Percentiles rank a stretch among this genome's conserved stretches.
Evolutionary conservation across 2,888 invertebrate genomes (phyloP).

Genomic region (Deilephila elpenor): DNA sequence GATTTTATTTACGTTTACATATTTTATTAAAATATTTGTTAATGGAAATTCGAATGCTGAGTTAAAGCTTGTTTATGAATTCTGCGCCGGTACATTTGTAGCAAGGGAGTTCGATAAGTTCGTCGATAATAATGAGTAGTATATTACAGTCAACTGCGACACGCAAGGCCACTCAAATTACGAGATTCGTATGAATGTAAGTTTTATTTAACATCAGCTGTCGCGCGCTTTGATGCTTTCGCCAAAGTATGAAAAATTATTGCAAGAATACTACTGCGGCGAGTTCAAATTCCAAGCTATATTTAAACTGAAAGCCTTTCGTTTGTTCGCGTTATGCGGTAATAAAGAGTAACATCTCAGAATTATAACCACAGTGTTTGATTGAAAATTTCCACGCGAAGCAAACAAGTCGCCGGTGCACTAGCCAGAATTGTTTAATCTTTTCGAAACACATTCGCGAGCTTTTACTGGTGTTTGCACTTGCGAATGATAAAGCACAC

Average conservation of each 20-base stretch:
- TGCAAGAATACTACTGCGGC: not conserved
- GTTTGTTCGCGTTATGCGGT: not conserved
- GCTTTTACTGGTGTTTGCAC: slow-evolving; percentile 68
- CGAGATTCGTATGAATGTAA: slow-evolving; percentile 37
- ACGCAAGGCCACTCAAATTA: slow-evolving; percentile 40
- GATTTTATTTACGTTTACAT: slow-evolving; percentile 37
- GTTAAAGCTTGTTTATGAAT: slow-evolving; percentile 20
- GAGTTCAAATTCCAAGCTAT: not conserved
- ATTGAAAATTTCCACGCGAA: slow-evolving; percentile 42
- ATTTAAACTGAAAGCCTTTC: slow-evolving; percentile 9
- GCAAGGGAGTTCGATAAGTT: slow-evolving; percentile 22
- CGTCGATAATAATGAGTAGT: slow-evolving; percentile 27
- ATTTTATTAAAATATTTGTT: slow-evolving; percentile 37
- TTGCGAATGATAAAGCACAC: slow-evolving; percentile 72
- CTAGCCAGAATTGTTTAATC: slow-evolving; percentile 59
- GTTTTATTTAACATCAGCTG: slow-evolving; percentile 38
- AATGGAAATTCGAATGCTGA: slow-evolving; percentile 28
- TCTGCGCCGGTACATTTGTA: slow-evolving; percentile 3
- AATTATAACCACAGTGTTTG: slow-evolving; percentile 37
- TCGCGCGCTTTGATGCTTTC: slow-evolving; percentile 40
- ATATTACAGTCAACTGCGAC: slow-evolving; percentile 41
- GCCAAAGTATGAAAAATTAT: slow-evolving; percentile 38
- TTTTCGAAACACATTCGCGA: slow-evolving; percentile 55
- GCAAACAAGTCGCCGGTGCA: slow-evolving; percentile 48
- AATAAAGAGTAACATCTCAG: slow-evolving; percentile 33